Conservation (phyloP, 2,797 vertebrate species). For the Chiroxiphia lanceolata region DNA sequence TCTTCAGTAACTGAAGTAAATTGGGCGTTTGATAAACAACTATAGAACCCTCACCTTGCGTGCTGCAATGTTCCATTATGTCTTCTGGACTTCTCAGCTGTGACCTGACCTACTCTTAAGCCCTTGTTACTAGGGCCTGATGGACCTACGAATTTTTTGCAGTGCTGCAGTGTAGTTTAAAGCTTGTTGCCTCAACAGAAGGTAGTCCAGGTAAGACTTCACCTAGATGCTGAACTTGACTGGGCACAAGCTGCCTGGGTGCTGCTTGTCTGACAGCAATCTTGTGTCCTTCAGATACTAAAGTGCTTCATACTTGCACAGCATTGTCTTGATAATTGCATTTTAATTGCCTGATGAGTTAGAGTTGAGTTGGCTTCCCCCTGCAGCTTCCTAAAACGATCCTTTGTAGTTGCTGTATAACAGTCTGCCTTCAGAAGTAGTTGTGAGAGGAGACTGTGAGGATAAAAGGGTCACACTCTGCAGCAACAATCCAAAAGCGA, state of each 20-base stretch:
- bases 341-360: constrained; percentile 1
- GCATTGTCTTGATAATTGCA: constrained; percentile 2
- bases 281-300: neutral
- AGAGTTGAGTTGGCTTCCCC: neutral
- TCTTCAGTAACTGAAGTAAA: neutral
- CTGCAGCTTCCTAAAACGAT: neutral
- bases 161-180: neutral
- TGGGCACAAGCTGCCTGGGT: neutral
- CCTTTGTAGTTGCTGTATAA: neutral
- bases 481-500: neutral
- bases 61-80: neutral
- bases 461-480: neutral
- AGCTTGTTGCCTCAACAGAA: neutral
- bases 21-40: neutral
- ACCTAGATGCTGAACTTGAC: neutral
- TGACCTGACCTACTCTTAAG: neutral
- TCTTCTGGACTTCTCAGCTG: neutral
- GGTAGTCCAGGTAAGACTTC: neutral
- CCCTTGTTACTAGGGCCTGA: neutral
- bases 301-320: neutral
- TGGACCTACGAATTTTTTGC: neutral
- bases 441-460: neutral
- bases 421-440: neutral
- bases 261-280: neutral
- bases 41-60: neutral